These are phyloP conservation scores for Trichonephila clavata DNA, from an alignment of 1,140 invertebrate species.

Conservation along the genomic window DNA sequence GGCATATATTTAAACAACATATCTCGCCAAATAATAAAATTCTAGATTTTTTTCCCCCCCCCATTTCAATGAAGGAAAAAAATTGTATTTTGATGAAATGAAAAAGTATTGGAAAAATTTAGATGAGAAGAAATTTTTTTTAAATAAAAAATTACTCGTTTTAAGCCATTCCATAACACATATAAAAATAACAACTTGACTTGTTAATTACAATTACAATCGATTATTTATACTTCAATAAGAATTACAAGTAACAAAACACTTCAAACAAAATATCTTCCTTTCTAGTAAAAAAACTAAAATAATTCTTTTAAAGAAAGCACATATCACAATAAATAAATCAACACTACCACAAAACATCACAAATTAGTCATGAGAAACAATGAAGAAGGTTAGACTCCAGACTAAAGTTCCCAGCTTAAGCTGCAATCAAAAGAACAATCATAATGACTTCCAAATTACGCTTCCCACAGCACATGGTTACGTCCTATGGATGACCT, in stretches of 20 bases:
- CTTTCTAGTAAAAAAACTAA: background rate
- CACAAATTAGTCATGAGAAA: slow-evolving; percentile 29
- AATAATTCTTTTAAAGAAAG: background rate
- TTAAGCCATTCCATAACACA: no score
- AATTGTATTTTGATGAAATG: no score
- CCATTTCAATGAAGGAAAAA: no score
- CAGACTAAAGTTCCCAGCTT: background rate
- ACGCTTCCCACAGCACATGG: slow-evolving; percentile 30
- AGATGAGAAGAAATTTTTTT: no score
- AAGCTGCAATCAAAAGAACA: slow-evolving; percentile 6
- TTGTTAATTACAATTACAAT: no score
- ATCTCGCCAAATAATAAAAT: no score
- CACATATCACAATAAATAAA: background rate
- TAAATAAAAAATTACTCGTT: no score
- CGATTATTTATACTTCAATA: no score
- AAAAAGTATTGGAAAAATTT: background rate
- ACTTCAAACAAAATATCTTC: background rate
- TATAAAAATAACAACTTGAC: no score
- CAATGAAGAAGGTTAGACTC: background rate
- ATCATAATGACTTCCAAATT: slow-evolving; percentile 63
- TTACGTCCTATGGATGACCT: slow-evolving; percentile 40
- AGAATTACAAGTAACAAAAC: no score
- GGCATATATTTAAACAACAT: no score
- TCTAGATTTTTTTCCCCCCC: no score
- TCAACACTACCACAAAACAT: background rate